Evolutionary conservation across 2,113 vertebrate genomes (phyloP).

Genomic region (Helogale parvula): DNA sequence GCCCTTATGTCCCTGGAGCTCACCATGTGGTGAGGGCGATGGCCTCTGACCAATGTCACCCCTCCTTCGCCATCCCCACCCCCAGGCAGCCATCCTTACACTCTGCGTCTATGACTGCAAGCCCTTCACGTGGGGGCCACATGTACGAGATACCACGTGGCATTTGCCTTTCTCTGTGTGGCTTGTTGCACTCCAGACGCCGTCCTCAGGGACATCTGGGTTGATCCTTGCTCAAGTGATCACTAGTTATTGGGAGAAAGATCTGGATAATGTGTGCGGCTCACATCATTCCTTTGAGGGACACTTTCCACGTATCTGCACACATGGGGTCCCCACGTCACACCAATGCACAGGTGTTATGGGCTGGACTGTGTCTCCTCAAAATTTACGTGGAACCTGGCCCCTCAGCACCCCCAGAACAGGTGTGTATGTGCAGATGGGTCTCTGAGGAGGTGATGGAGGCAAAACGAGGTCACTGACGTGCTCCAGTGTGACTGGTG

Average conservation of each 20-base stretch:
- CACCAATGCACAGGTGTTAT: no score
- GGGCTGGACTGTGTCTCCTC: no score
- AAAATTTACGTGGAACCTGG: no score
- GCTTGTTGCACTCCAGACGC: not conserved
- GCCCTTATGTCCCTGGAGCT: accelerated
- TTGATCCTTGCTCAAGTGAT: no score
- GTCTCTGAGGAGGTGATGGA: not conserved
- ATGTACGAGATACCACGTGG: no score
- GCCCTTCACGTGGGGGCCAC: no score
- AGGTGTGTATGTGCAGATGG: not conserved
- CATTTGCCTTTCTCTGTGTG: not conserved
- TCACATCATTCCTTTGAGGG: no score
- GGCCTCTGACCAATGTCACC: not conserved
- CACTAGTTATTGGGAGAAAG: no score
- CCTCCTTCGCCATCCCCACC: not conserved
- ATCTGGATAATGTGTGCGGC: no score
- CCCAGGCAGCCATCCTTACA: not conserved
- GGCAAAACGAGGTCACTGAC: not conserved
- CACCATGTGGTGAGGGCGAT: not conserved
- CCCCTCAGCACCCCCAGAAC: not conserved
- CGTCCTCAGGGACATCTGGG: not conserved
- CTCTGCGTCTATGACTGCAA: not conserved
- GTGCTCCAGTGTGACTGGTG: not conserved
- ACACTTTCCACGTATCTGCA: no score
- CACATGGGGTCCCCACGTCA: no score